Conservation (phyloP, 2,113 vertebrate species). For the Gnathonemus longibarbis region DNA sequence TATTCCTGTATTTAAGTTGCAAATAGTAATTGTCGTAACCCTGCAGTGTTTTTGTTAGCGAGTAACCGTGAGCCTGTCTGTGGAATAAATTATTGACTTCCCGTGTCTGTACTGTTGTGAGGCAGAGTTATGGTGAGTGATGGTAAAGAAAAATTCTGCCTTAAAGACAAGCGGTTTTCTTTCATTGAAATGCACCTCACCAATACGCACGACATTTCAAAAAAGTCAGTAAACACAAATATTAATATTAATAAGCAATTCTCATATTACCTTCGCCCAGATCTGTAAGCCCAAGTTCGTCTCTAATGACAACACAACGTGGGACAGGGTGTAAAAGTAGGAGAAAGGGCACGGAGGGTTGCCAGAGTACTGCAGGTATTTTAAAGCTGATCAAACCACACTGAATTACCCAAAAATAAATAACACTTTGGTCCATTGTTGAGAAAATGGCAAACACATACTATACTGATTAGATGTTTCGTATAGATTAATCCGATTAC, state of each 20-base stretch:
- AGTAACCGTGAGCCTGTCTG: background rate
- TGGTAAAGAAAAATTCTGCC: background rate
- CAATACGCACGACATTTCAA: background rate
- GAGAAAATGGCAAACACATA: background rate
- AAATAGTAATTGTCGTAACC: background rate
- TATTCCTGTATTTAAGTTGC: no score
- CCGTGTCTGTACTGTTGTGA: background rate
- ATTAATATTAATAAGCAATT: background rate
- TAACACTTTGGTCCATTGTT: background rate
- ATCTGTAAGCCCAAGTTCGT: background rate
- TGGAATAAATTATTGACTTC: background rate
- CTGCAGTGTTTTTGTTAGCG: background rate
- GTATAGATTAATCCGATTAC: background rate
- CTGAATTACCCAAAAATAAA: background rate
- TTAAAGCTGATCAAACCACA: background rate
- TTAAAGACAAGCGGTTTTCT: background rate
- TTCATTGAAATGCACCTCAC: background rate
- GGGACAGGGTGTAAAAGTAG: background rate
- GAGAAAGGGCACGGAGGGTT: constrained; percentile 1
- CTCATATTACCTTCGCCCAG: background rate
- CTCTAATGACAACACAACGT: background rate
- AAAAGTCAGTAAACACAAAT: background rate
- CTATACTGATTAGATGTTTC: background rate
- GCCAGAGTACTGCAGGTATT: background rate
- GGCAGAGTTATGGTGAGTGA: background rate